Evolutionary conservation across 1,140 invertebrate species (phyloP).

Genomic region (Drosophila lacertosa): DNA sequence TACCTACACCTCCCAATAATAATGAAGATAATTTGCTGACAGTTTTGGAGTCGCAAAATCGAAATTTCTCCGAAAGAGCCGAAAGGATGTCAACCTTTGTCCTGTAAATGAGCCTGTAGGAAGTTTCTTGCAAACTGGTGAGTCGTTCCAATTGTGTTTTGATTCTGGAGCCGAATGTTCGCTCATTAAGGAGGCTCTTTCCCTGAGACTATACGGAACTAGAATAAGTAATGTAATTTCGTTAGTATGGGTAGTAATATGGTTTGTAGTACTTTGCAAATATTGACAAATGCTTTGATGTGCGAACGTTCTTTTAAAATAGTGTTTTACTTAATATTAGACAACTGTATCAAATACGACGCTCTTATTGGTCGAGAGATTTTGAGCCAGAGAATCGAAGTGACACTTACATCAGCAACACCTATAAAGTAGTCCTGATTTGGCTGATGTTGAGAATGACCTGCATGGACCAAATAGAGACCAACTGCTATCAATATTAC

Average conservation of each 20-base stretch:
- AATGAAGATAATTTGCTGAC: no score
- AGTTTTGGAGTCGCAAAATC: no score
- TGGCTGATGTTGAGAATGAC: no score
- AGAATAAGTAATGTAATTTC: neutral
- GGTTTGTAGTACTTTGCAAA: slow-evolving; percentile 26
- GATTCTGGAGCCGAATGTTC: slow-evolving; percentile 7
- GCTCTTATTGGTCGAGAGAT: slow-evolving; percentile 28
- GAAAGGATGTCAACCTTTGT: no score
- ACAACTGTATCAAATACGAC: neutral
- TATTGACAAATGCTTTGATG: slow-evolving; percentile 27
- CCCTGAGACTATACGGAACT: slow-evolving; percentile 5
- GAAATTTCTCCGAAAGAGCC: no score
- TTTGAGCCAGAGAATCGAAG: slow-evolving; percentile 13
- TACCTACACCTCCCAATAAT: no score
- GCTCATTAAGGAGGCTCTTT: slow-evolving; percentile 5
- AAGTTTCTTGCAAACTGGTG: no score
- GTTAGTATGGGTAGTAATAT: slow-evolving; percentile 6
- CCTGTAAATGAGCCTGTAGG: no score
- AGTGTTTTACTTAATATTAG: no score
- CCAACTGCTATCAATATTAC: no score
- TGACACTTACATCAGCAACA: slow-evolving; percentile 8
- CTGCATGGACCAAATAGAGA: no score
- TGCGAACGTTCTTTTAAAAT: slow-evolving; percentile 11
- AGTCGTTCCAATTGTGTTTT: slow-evolving; percentile 3
- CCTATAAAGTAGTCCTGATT: no score